Base-by-base conservation (phyloP, 2,888 invertebrate genomes). In the Nemoura dubitans region DNA sequence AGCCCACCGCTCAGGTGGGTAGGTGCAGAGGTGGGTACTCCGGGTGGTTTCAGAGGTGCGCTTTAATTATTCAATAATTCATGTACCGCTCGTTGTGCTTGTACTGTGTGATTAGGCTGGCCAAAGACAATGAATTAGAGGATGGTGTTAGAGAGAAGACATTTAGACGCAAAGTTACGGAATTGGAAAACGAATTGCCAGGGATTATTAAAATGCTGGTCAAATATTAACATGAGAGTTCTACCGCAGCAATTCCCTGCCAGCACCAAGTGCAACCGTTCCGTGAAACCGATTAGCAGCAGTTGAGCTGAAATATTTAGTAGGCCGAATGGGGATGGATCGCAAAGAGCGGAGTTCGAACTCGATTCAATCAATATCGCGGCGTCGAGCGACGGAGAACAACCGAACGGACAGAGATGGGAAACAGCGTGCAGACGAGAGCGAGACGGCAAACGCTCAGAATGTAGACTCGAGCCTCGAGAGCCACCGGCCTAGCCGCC, bases 301-400 rank as follows among this genome's bases (percentile, higher is more conserved):
- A 59, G 59, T 59, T 7, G 59, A 59, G 59, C 59, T 59, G 59
- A 59, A 59, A 59, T 59, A 59, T 59, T 59, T 59, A 59, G 59
- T 14, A 59, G 16, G 6, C 59, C 59, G 59, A 59, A 59, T 21
- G 10, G 21, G 59, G 21, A 59, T 59, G 21, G 59, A 59, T 59
- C 21, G 16, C 59, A 21, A 59, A 59, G 21, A 21, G 59, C 59
- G 59, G 59, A 2, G 59, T 59, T 59, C 59, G 59, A 59, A 59
- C 21, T 59, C 59, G 59, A 59, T 59, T 59, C 14, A 59, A 59
- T 59, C 59, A 59, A 59, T 59, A 59, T 36, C 36, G 59, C 59
- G 10, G 16, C 59, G 36, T 59, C 59, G 21, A 59, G 59, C 21
- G 21, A 21, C 59, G 59, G 59, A 10, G 59, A 59, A 21, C 59